Percentiles rank a stretch among this genome's conserved stretches.
Evolutionary conservation across 2,888 invertebrate genomes (phyloP).

Genomic region (Platycnemis pennipes): DNA sequence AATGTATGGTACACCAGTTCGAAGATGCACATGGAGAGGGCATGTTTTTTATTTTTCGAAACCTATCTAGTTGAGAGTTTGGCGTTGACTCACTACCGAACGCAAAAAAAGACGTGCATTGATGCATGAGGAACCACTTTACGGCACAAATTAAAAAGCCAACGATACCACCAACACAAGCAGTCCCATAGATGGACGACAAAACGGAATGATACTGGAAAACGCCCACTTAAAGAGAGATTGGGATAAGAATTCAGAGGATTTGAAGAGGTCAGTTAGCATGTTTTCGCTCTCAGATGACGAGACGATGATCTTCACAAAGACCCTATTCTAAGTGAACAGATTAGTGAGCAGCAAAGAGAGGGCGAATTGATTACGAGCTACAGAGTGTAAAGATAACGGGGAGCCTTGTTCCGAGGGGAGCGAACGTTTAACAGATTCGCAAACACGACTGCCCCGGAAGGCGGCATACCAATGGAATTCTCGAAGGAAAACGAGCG

Average conservation of each 20-base stretch:
- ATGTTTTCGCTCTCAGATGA: background rate
- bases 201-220: background rate
- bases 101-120: too few relatives aligned
- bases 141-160: too few relatives aligned
- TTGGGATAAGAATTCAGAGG: background rate
- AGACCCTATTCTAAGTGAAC: slow-evolving; percentile 40
- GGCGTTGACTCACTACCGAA: too few relatives aligned
- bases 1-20: too few relatives aligned
- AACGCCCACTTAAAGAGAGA: background rate
- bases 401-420: background rate
- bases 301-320: background rate
- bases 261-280: background rate
- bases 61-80: too few relatives aligned
- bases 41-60: too few relatives aligned
- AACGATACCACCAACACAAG: too few relatives aligned
- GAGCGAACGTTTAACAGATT: background rate
- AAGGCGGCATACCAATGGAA: background rate
- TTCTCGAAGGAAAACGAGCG: background rate
- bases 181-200: too few relatives aligned
- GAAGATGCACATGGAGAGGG: too few relatives aligned
- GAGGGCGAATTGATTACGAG: background rate
- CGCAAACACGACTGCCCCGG: background rate
- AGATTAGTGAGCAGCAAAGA: background rate
- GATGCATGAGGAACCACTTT: too few relatives aligned
- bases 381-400: background rate